Percentiles rank a stretch among this genome's conserved stretches.
Evolutionary conservation across 1,140 invertebrate genomes (phyloP).

Genomic region (Diprion similis): DNA sequence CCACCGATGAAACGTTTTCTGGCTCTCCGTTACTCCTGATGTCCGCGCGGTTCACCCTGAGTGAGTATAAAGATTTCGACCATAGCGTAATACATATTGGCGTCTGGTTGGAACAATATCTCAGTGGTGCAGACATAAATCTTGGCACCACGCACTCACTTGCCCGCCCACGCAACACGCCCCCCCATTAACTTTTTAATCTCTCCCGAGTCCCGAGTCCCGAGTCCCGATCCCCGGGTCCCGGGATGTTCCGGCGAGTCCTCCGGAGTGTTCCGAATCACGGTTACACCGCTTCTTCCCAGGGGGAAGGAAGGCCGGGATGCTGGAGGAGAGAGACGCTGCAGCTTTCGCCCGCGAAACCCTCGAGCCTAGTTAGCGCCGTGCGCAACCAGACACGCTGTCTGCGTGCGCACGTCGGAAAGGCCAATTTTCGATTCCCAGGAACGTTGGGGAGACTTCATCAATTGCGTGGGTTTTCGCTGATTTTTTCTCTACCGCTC

Average conservation of each 20-base stretch:
- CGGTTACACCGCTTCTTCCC: background rate
- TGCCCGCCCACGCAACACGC: constrained; percentile 50
- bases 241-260: too few species aligned
- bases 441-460: background rate
- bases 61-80: constrained; percentile 33
- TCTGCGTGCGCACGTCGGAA: background rate
- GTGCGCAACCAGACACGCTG: background rate
- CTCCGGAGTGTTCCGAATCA: background rate
- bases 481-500: background rate
- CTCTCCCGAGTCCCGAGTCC: constrained; percentile 28
- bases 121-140: constrained; percentile 54
- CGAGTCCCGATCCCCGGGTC: background rate
- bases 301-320: constrained; percentile 24
- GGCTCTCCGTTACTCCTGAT: too few species aligned
- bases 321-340: constrained; percentile 14
- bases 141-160: constrained; percentile 51
- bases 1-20: too few species aligned
- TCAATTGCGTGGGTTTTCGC: background rate
- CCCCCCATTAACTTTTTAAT: constrained; percentile 55
- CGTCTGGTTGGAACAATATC: constrained; percentile 46
- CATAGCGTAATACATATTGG: constrained; percentile 41
- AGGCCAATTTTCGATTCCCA: too few species aligned
- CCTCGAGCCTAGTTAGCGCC: background rate
- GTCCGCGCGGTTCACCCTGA: too few species aligned
- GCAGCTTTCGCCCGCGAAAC: background rate